Conservation (phyloP, 2,797 vertebrate species). For the Clarias pachynema region DNA sequence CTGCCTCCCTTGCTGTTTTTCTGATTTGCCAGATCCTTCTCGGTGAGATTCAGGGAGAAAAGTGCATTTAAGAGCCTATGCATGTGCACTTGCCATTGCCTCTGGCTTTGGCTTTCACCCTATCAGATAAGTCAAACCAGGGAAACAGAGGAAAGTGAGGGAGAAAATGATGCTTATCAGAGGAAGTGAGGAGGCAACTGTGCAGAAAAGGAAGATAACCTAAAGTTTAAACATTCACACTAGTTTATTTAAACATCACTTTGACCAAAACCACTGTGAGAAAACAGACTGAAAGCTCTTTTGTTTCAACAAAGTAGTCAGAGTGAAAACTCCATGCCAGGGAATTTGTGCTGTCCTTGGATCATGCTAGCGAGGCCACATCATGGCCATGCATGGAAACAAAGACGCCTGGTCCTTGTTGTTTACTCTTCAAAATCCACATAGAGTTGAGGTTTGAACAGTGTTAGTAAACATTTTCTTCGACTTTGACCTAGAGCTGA, state of each 20-base stretch:
- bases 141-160: conserved; percentile 54
- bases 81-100: conserved; percentile 38
- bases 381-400: conserved; percentile 35
- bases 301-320: too few relatives aligned
- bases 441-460: conserved; percentile 54
- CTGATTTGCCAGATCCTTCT: conserved; percentile 1
- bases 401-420: conserved; percentile 57
- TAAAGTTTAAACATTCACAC: conserved; percentile 39
- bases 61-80: conserved; percentile 12
- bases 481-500: conserved; percentile 50
- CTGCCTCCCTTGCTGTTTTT: background rate
- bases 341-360: conserved; percentile 9
- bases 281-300: conserved; percentile 8
- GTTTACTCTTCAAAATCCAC: conserved; percentile 59
- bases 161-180: conserved; percentile 68
- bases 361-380: conserved; percentile 20
- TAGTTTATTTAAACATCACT: conserved; percentile 57
- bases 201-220: conserved; percentile 65
- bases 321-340: background rate
- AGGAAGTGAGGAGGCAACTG: conserved; percentile 69
- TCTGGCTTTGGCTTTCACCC: conserved; percentile 53
- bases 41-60: conserved; percentile 19
- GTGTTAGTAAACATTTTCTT: conserved; percentile 62
- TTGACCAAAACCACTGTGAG: conserved; percentile 26
- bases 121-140: conserved; percentile 66